Percentiles rank a stretch among this genome's conserved stretches.
These are phyloP conservation scores for Lydus trimaculatus DNA, from an alignment of 2,888 invertebrate species.

Conservation along the genomic window DNA sequence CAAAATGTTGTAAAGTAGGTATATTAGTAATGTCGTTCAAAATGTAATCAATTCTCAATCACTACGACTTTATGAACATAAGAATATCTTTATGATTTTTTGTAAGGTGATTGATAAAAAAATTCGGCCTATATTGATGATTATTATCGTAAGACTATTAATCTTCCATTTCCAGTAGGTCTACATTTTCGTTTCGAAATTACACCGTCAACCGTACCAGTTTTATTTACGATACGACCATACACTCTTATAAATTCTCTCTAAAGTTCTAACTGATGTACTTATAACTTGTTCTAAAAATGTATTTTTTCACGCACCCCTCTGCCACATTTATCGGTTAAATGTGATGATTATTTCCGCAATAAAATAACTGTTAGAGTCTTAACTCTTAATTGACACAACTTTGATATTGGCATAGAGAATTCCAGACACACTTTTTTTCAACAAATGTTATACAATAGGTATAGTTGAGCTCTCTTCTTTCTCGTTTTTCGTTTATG, in stretches of 20 bases:
- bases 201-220: neutral
- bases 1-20: neutral
- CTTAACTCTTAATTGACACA: slow-evolving; percentile 30
- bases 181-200: neutral
- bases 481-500: neutral
- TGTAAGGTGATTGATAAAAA: neutral
- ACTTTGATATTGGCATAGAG: slow-evolving; percentile 33
- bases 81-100: neutral
- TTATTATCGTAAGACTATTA: slow-evolving; percentile 1
- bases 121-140: neutral
- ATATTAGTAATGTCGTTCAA: neutral
- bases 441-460: slow-evolving; percentile 14
- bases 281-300: neutral
- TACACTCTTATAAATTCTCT: neutral
- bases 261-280: neutral
- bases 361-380: slow-evolving; percentile 21
- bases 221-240: slow-evolving; percentile 4
- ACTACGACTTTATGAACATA: slow-evolving; percentile 2
- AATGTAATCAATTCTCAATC: neutral
- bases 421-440: slow-evolving; percentile 31
- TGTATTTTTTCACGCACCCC: neutral
- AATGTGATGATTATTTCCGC: slow-evolving; percentile 22
- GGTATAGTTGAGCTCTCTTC: slow-evolving; percentile 18
- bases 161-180: neutral
- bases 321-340: neutral